Conservation (phyloP, 2,888 invertebrate genomes). For the Empis stercorea region DNA sequence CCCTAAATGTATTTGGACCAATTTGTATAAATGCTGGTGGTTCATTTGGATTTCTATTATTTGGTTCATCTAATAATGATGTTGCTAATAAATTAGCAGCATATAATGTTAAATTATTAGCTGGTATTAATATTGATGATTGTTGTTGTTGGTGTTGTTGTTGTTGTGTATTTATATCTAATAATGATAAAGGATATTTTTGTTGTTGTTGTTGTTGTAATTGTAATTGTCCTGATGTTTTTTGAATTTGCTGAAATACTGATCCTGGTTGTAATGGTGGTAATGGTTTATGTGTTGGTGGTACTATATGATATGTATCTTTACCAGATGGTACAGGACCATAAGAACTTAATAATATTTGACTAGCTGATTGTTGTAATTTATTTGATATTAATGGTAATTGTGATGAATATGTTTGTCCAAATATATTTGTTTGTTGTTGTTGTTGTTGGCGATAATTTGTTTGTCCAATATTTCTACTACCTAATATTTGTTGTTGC, state of each 20-base stretch:
- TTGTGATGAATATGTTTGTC: not conserved
- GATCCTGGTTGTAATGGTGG: not conserved
- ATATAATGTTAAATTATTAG: constrained; percentile 15
- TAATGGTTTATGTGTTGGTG: not conserved
- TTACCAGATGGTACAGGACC: not conserved
- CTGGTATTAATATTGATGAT: constrained; percentile 11
- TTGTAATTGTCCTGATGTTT: no score
- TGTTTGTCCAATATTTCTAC: no score
- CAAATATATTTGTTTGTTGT: not conserved
- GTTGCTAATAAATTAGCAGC: constrained; percentile 17
- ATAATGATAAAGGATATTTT: not conserved
- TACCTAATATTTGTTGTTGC: not conserved
- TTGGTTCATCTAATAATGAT: constrained; percentile 12
- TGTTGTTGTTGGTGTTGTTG: not conserved
- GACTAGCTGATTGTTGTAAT: not conserved
- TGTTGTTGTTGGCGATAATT: not conserved
- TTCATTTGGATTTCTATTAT: not conserved
- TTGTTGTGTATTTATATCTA: not conserved
- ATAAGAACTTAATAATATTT: not conserved
- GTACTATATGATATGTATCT: not conserved
- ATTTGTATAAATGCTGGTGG: constrained; percentile 6
- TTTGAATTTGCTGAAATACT: not conserved
- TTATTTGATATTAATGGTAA: not conserved
- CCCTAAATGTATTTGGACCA: constrained; percentile 3
- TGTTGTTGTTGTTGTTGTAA: not conserved